Base-by-base conservation (phyloP, 2,797 vertebrate genomes). In the Remorina albescens region DNA sequence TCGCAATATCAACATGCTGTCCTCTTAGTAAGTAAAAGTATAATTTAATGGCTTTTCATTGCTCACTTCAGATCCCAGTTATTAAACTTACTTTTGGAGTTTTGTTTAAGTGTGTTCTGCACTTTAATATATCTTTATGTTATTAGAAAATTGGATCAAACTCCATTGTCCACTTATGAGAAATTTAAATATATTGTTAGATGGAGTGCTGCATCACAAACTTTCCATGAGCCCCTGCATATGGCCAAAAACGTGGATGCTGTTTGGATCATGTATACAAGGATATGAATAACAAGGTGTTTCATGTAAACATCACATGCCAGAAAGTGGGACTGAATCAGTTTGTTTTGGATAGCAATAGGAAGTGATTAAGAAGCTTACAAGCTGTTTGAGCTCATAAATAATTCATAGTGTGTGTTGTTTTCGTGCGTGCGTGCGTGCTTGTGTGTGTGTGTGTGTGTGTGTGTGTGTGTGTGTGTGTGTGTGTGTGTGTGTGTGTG, bases 221-320 rank as follows among this genome's bases (percentile, higher is more conserved):
- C 53, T 8, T 18, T 34, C 21, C 49, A 42, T 47, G 6, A 18
- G 19, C 41, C 15, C 26, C 32, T 19, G 16, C 16, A n/a, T 50
- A 39, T 25, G 28, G 42, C 49, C 57, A 73, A 58, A 72, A 73
- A 76, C 26, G 42, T 80, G 67, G 42, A 81, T 46, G 64, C 58
- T 51, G 47, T 83, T 72, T 62, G 30, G 66, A 53, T 71, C 32
- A 21, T 18, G 70, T 71, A 53, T 23, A 74, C 49, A 76, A 46
- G 19, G 47, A 55, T 63, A 41, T 63, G 58, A 74, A 34, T 59
- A 78, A 76, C 11, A 74, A 19, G n/a, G 63, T 78, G 58, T 75
- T 85, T 75, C 44, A 68, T 63, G 67, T 64, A 70, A 84, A 83
- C 56, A 74, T 39, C 13, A 50, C 50, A 66, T 50, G n/a, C n/a